Conservation (phyloP, 2,797 vertebrate species). For the Salmo trutta region DNA sequence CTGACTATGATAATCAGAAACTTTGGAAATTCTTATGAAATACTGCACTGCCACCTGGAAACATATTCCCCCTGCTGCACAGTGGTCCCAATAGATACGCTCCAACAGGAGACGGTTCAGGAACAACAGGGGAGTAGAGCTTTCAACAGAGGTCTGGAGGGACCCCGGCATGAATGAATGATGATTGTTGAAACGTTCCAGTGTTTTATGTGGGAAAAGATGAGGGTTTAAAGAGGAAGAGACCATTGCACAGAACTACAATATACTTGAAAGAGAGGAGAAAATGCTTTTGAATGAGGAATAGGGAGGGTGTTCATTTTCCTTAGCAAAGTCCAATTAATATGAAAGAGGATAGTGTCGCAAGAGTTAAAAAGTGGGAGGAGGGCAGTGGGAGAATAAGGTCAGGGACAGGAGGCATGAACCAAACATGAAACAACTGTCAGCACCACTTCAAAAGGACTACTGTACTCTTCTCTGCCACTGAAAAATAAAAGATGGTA, state of each 20-base stretch:
- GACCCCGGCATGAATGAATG: slow-evolving; percentile 1
- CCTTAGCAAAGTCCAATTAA: slow-evolving; percentile 8
- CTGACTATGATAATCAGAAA: neutral
- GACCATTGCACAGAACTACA: slow-evolving; percentile 7
- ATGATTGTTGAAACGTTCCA: slow-evolving; percentile 6
- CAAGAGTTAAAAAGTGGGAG: slow-evolving; percentile 1
- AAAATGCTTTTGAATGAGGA: neutral
- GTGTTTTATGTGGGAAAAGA: neutral
- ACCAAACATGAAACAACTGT: slow-evolving; percentile 15
- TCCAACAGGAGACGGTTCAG: neutral
- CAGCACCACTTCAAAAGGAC: slow-evolving; percentile 18
- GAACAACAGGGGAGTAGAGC: slow-evolving; percentile 10
- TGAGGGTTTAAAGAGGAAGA: neutral
- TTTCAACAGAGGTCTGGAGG: neutral
- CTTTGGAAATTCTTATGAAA: neutral
- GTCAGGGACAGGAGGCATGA: slow-evolving; percentile 13
- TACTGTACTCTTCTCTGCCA: neutral
- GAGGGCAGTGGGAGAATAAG: neutral
- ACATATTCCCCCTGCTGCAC: neutral
- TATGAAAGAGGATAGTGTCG: slow-evolving; percentile 3
- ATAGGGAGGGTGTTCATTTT: neutral
- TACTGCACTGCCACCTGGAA: neutral
- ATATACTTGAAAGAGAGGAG: slow-evolving; percentile 2
- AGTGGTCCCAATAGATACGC: neutral
- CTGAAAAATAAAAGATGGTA: slow-evolving; percentile 3